Percentiles rank a stretch among this genome's conserved stretches.
phyloP scores from a whole-genome alignment of 2,797 vertebrate genomes.

The Falco cherrug region DNA sequence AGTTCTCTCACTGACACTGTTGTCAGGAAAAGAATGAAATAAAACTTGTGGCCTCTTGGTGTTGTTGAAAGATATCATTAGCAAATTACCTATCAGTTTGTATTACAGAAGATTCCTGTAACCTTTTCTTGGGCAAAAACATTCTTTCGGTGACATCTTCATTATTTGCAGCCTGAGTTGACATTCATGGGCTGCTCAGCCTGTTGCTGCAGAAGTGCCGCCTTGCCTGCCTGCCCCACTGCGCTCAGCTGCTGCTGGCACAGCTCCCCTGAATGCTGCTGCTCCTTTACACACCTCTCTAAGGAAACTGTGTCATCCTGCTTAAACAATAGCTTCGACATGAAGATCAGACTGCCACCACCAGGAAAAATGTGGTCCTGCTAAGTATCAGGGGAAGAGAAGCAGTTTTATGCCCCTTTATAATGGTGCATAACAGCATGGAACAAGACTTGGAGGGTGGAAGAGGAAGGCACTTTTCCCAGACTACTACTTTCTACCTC shows the following conservation, averaged over 20 bases:
- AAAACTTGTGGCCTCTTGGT: fast-evolving
- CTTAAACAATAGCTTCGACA: fast-evolving
- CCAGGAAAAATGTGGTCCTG: not conserved
- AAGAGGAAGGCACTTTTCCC: not conserved
- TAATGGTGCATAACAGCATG: fast-evolving
- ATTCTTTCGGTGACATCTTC: not conserved
- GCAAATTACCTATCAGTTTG: not conserved
- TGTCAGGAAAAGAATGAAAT: not conserved
- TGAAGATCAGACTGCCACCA: not conserved
- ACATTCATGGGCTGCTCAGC: fast-evolving
- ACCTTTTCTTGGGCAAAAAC: not conserved
- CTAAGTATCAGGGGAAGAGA: not conserved
- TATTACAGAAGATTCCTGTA: not conserved
- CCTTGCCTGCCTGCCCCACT: no score
- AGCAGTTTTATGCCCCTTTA: not conserved
- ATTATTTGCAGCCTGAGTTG: not conserved
- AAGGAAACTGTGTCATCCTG: not conserved
- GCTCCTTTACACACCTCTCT: not conserved
- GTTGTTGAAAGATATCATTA: not conserved
- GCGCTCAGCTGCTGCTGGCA: not conserved
- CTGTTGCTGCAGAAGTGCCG: not conserved
- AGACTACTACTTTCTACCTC: not conserved
- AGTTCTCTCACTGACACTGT: not conserved
- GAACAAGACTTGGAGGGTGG: no score
- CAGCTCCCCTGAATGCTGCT: not conserved